Base-by-base conservation (phyloP, 2,797 vertebrate genomes). In the Otus scops region DNA sequence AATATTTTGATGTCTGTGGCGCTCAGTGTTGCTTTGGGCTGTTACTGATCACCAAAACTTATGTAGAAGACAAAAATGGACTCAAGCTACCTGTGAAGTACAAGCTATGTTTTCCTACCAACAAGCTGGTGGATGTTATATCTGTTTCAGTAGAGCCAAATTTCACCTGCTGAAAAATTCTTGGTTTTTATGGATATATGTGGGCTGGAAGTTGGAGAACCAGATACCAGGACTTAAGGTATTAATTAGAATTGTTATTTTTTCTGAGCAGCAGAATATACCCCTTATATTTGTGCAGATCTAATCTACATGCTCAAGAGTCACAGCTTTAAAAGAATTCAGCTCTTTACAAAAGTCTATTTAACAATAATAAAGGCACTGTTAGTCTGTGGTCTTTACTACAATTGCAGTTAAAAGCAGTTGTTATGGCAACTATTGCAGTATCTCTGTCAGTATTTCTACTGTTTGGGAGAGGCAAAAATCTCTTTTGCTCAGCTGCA, bases 401-500 rank as follows among this genome's bases (percentile, higher is more conserved):
- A 70, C 43, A 84, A 7, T 56, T 85, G 32, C 39, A 74, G 69
- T 82, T 77, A 69, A 81, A 89, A 79, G 83, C 77, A 80, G 92
- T 96, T 96, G 95, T 95, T 96, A 97, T 77, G 92, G 89, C 86
- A 96, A 95, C 92, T 85, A 11, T 56, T 88, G 76, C 70, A 54
- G 47, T 61, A 38, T 69, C 63, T 88, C 82, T 67, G 47, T 76
- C 14, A 3, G 23, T 74, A 67, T 88, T 92, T 60, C 50, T 43
- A 15, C 19, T 80, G 16, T 36, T 76, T 47, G 45, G 34, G 61
- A 84, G 61, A 79, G 32, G 47, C 48, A 48, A n/a, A 85, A 84
- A 36, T 69, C 39, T 70, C 20, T 70, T 60, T 18, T 61, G 48
- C 50, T 92, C 27, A 67, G 34, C 53, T 80, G 45, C 41, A 18